These are phyloP conservation scores for Octodon degus DNA, from an alignment of 2,113 vertebrate species.

Conservation along the genomic window DNA sequence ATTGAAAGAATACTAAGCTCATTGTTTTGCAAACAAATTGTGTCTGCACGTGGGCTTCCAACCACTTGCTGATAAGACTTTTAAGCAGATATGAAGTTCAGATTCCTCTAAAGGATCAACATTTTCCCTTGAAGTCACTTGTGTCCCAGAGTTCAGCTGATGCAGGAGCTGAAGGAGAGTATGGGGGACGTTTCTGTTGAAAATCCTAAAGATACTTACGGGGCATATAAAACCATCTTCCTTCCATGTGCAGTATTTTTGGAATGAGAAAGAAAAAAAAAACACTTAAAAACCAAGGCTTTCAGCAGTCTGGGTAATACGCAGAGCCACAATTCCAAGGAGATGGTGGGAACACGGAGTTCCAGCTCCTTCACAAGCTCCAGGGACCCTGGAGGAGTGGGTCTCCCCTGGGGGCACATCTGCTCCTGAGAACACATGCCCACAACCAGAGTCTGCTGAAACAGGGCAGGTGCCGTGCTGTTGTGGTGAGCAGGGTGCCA, in stretches of 20 bases:
- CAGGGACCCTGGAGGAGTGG: neutral
- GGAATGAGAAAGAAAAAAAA: neutral
- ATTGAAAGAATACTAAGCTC: slow-evolving; percentile 80
- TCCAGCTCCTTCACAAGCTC: neutral
- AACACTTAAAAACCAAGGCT: too few species aligned
- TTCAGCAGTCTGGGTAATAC: neutral
- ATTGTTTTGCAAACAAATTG: slow-evolving; percentile 80
- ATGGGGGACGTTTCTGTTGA: neutral
- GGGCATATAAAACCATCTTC: neutral
- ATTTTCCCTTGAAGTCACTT: neutral
- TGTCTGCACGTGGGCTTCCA: slow-evolving; percentile 77
- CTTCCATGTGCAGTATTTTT: fast-evolving
- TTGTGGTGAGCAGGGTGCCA: neutral
- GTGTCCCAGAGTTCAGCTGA: neutral
- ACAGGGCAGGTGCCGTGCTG: neutral
- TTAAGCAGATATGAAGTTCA: slow-evolving; percentile 55
- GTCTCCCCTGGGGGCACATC: neutral
- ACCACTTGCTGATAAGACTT: slow-evolving; percentile 68
- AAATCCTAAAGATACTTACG: neutral
- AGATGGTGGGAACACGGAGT: neutral
- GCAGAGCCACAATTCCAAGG: neutral
- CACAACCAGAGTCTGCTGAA: neutral
- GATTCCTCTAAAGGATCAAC: neutral
- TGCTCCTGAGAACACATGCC: neutral
- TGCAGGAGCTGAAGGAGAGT: neutral